Conservation (phyloP, 2,888 invertebrate genomes). For the Phyto melanocephala region DNA sequence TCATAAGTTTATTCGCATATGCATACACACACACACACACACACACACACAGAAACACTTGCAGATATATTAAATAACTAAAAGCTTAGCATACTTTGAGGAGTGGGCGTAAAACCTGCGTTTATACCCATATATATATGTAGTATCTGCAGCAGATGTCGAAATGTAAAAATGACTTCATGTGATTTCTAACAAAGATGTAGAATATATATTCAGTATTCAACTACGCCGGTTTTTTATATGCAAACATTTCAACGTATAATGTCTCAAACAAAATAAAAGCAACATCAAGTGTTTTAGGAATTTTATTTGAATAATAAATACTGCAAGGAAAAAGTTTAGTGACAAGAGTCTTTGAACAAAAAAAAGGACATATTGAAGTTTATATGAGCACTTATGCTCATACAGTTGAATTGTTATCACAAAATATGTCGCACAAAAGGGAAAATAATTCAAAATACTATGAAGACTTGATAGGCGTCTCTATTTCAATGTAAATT, state of each 20-base stretch:
- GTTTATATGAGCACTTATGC: not conserved
- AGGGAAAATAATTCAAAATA: not conserved
- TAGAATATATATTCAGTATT: not conserved
- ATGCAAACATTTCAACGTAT: not conserved
- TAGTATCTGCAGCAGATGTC: not conserved
- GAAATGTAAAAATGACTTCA: not conserved
- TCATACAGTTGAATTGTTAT: not conserved
- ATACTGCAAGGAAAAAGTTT: conserved; percentile 1
- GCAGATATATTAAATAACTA: not conserved
- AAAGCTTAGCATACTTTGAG: not conserved
- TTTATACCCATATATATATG: not conserved
- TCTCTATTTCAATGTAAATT: not conserved
- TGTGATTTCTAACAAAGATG: not conserved
- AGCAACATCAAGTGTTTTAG: not conserved
- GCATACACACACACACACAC: not conserved
- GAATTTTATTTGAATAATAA: conserved; percentile 15
- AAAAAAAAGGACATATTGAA: conserved; percentile 15
- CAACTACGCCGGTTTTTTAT: not conserved
- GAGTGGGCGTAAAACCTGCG: not conserved
- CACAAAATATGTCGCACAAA: not conserved
- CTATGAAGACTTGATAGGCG: not conserved
- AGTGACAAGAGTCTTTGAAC: not conserved
- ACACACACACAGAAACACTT: not conserved
- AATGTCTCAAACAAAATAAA: not conserved
- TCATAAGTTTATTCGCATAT: not conserved